phyloP scores from a whole-genome alignment of 2,113 vertebrate species.

The Bufo gargarizans region DNA sequence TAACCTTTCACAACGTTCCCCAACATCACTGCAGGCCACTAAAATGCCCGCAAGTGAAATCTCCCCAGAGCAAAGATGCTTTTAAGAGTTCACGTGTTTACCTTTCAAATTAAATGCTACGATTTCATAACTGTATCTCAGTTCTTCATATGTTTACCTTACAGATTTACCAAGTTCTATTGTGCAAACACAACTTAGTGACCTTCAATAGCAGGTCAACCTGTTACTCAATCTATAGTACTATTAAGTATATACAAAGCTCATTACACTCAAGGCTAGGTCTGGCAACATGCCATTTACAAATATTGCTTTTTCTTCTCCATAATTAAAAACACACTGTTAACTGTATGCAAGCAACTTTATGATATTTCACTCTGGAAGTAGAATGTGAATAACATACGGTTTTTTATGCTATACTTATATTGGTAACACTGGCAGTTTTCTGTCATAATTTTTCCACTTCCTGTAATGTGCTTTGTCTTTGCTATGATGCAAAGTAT shows the following conservation, averaged over 20 bases:
- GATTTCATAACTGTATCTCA: slow-evolving; percentile 14
- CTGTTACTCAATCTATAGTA: slow-evolving; percentile 28
- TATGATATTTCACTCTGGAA: not conserved
- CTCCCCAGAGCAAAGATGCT: slow-evolving; percentile 3
- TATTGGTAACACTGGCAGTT: not conserved
- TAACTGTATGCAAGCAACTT: not conserved
- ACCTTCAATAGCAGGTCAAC: slow-evolving; percentile 43
- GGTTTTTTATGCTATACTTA: not conserved
- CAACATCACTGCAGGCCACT: slow-evolving; percentile 23
- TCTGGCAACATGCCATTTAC: not conserved
- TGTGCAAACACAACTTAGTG: slow-evolving; percentile 4
- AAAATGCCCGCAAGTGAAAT: slow-evolving; percentile 18
- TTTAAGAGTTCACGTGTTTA: slow-evolving; percentile 8
- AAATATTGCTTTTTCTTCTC: not conserved
- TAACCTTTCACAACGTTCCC: slow-evolving; percentile 40
- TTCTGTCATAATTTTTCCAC: not conserved
- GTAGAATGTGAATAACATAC: not conserved
- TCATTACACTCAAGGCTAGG: not conserved
- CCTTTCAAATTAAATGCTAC: slow-evolving; percentile 16
- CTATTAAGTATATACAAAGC: not conserved
- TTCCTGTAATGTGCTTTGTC: not conserved
- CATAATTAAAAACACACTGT: not conserved
- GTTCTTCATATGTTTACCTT: slow-evolving; percentile 22
- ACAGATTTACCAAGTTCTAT: slow-evolving; percentile 25
- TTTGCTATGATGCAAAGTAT: not conserved